Evolutionary conservation across 2,888 invertebrate genomes (phyloP), one percentile per base, ranked within the genome.

Genomic region (Ptycholaimellus sp.): DNA sequence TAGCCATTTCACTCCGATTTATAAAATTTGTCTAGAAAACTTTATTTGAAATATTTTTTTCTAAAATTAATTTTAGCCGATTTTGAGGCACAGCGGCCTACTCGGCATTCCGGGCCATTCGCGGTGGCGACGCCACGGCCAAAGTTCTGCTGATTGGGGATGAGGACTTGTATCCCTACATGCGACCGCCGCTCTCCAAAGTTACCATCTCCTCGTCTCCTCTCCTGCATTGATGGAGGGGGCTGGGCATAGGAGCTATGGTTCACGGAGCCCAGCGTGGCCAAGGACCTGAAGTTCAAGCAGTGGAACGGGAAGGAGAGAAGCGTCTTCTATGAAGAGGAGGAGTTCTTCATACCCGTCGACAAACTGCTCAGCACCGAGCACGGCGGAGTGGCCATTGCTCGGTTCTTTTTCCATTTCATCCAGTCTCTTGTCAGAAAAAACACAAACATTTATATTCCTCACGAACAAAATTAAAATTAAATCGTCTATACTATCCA

Each of bases 161-260:
- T 41, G 90, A 93, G 67, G 61, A 61, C 35, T 70, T 73, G 51
- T 70, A 71, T 48, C 93, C 93, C 0, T 90, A 96, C 61, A 87
- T 85, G 81, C 69, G 87, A 31, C 87, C 93, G 37, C 90, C 90
- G 33, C 69, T 96, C 44, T 83, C 83, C 22, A 93, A 87, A 66
- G 25, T n/a, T n/a, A n/a, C n/a, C n/a, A n/a, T n/a, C n/a, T n/a
- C n/a, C n/a, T n/a, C n/a, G n/a, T n/a, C n/a, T n/a, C n/a, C n/a
- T n/a, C n/a, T n/a, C n/a, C n/a, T n/a, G n/a, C n/a, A n/a, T n/a
- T n/a, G n/a, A n/a, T n/a, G n/a, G n/a, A n/a, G n/a, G n/a, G n/a
- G n/a, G n/a, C n/a, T n/a, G n/a, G n/a, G n/a, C n/a, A n/a, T n/a
- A n/a, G 66, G 25, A 87, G 64, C 68, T 90, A 46, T 90, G 85